Conservation (phyloP, 2,888 invertebrate species). For the Nysson spinosus region DNA sequence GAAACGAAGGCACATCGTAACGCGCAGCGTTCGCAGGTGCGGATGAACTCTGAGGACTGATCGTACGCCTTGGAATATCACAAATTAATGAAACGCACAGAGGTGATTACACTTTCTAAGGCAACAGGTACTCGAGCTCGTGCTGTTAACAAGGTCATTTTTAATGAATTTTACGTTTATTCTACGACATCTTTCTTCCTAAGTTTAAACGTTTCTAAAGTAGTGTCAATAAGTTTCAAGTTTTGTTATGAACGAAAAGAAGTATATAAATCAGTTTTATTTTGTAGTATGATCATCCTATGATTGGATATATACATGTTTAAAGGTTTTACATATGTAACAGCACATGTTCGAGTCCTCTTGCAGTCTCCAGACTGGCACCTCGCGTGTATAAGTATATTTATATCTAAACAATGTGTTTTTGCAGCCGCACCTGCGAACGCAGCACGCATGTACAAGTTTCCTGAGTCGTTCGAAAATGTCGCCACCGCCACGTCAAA, state of each 20-base stretch:
- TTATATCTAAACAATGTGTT: conserved; percentile 48
- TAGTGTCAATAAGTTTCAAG: too few relatives aligned
- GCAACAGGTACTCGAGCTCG: conserved; percentile 18
- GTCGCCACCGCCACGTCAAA: conserved; percentile 42
- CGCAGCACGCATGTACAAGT: conserved; percentile 34
- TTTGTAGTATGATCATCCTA: background rate
- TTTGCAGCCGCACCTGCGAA: conserved; percentile 48
- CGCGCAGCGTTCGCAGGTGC: conserved; percentile 51
- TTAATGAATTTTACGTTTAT: background rate
- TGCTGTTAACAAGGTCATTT: background rate
- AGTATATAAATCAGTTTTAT: too few relatives aligned
- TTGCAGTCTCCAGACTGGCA: conserved; percentile 6
- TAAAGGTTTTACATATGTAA: background rate
- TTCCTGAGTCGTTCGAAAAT: conserved; percentile 36
- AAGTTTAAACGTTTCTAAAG: too few relatives aligned
- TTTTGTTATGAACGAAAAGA: too few relatives aligned
- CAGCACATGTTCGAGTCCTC: conserved; percentile 16
- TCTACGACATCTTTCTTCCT: background rate
- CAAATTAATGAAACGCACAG: conserved; percentile 9
- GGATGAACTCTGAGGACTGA: conserved; percentile 23
- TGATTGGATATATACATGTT: background rate
- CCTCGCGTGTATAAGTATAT: conserved; percentile 22
- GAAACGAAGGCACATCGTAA: conserved; percentile 30
- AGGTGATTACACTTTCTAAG: conserved; percentile 44
- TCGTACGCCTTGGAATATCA: conserved; percentile 9